Conservation (phyloP, 1,140 invertebrate genomes). For the Asbolus verrucosus region DNA sequence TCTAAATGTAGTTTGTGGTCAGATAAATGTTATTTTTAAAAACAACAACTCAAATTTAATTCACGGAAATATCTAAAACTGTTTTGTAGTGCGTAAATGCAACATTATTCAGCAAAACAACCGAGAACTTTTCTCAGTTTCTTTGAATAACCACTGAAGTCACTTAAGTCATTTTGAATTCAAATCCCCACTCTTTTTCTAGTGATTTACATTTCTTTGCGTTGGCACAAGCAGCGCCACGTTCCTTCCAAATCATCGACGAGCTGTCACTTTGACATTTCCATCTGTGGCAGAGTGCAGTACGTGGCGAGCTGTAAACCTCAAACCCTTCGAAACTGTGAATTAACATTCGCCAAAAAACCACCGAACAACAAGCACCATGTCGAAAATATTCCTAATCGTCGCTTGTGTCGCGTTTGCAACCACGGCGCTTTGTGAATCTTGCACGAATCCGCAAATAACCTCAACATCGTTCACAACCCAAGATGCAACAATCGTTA, state of each 20-base stretch:
- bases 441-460: slow-evolving; percentile 74
- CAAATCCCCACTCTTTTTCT: slow-evolving; percentile 1
- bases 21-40: no score
- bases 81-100: no score
- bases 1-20: slow-evolving; percentile 17
- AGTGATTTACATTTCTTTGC: neutral
- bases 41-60: no score
- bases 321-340: neutral
- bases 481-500: slow-evolving; percentile 89
- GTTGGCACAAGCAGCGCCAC: slow-evolving; percentile 4
- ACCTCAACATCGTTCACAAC: slow-evolving; percentile 84
- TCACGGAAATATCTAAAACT: no score
- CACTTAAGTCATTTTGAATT: no score
- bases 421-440: slow-evolving; percentile 42
- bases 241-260: slow-evolving; percentile 18
- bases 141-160: no score
- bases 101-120: slow-evolving; percentile 3
- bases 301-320: neutral
- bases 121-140: neutral
- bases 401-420: slow-evolving; percentile 14
- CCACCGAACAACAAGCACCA: neutral
- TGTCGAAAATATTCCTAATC: neutral
- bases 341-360: neutral
- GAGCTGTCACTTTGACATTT: slow-evolving; percentile 13
- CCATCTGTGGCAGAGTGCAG: neutral